phyloP scores from a whole-genome alignment of 2,113 vertebrate species.

The Gadus macrocephalus region DNA sequence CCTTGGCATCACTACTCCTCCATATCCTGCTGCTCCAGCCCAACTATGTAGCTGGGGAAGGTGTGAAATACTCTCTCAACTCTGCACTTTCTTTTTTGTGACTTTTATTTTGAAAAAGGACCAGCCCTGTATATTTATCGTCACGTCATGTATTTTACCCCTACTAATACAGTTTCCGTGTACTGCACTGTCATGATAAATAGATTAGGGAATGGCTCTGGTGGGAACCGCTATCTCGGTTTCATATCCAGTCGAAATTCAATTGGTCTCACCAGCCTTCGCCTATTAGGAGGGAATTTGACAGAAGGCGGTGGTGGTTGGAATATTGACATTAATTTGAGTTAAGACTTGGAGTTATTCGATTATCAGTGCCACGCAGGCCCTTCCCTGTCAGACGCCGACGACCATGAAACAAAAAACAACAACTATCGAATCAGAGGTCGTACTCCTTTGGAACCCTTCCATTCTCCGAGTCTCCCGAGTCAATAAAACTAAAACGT shows the following conservation, averaged over 20 bases:
- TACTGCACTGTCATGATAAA: too few relatives aligned
- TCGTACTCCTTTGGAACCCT: background rate
- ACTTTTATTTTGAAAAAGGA: too few relatives aligned
- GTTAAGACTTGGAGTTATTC: conserved; percentile 7
- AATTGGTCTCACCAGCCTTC: conserved; percentile 22
- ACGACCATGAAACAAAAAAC: conserved; percentile 17
- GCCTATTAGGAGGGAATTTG: conserved; percentile 13
- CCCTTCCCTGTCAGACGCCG: conserved; percentile 13
- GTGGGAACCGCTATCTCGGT: background rate
- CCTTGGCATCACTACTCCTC: conserved; percentile 32
- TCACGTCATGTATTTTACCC: background rate
- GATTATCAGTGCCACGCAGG: conserved; percentile 14
- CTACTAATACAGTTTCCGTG: conserved; percentile 4
- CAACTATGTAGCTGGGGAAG: conserved; percentile 33
- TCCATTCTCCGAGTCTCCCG: background rate
- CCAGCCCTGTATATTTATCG: too few relatives aligned
- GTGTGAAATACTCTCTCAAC: conserved; percentile 39
- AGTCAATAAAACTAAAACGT: background rate
- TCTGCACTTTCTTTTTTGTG: background rate
- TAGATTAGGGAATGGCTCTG: too few relatives aligned
- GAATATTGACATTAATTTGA: conserved; percentile 39
- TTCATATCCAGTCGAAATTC: conserved; percentile 11
- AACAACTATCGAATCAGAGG: background rate
- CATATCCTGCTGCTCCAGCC: conserved; percentile 58
- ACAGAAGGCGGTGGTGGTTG: conserved; percentile 18